These are phyloP conservation scores for Ammodytes dubius DNA, from an alignment of 2,113 vertebrate species.

Conservation along the genomic window DNA sequence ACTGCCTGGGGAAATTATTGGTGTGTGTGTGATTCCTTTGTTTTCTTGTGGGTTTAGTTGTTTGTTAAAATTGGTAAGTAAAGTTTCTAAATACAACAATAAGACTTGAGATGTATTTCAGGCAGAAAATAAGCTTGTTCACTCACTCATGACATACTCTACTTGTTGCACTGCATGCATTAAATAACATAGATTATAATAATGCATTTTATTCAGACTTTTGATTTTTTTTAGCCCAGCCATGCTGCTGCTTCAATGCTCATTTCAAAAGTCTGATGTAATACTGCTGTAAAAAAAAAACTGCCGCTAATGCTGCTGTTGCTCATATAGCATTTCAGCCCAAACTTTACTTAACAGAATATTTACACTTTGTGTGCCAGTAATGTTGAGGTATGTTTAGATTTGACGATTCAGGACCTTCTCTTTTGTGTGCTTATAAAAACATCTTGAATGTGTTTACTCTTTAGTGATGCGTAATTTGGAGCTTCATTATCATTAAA, in stretches of 20 bases:
- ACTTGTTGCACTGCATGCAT: not conserved
- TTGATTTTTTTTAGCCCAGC: not conserved
- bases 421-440: not conserved
- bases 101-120: not conserved
- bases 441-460: not conserved
- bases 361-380: not conserved
- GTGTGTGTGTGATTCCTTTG: not conserved
- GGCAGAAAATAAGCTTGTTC: not conserved
- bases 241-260: not conserved
- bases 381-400: not conserved
- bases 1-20: not conserved
- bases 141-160: not conserved
- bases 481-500: not conserved
- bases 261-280: not conserved
- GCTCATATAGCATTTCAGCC: not conserved
- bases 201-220: not conserved
- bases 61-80: not conserved
- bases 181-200: not conserved
- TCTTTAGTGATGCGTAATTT: not conserved
- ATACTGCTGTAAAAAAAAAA: not conserved
- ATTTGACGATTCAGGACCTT: not conserved
- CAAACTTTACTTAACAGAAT: not conserved
- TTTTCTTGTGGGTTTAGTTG: not conserved
- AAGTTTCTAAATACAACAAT: not conserved
- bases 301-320: not conserved